A percentile compares a stretch with the other conserved stretches of the same genome.
phyloP scores from a whole-genome alignment of 2,888 invertebrate species.

The Phoenoteleia sp. region DNA sequence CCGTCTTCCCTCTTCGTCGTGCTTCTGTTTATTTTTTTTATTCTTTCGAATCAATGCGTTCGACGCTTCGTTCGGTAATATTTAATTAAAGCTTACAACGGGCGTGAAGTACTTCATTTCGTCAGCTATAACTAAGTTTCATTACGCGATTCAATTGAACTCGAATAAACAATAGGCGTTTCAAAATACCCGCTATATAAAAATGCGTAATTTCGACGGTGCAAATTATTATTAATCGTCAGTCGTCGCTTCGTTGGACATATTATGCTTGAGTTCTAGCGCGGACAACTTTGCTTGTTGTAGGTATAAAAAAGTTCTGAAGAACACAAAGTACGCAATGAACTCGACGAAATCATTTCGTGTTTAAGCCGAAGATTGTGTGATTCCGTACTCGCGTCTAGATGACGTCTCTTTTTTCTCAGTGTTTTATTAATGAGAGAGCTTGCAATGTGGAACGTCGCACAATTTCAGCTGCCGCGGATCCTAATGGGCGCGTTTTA shows the following conservation, averaged over 20 bases:
- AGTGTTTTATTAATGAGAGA: conserved; percentile 25
- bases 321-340: conserved; percentile 11
- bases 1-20: no score
- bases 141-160: conserved; percentile 6
- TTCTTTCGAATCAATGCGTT: not conserved
- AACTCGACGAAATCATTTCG: not conserved
- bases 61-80: not conserved
- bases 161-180: conserved; percentile 11
- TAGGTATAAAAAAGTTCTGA: conserved; percentile 2
- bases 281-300: not conserved
- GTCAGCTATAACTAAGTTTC: not conserved
- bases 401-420: conserved; percentile 42
- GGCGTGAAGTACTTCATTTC: conserved; percentile 5
- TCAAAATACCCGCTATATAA: conserved; percentile 14
- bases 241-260: conserved; percentile 44
- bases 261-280: conserved; percentile 3
- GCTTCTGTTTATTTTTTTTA: not conserved
- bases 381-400: no score
- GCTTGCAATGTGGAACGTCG: conserved; percentile 16
- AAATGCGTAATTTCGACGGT: conserved; percentile 8
- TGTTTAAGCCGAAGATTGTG: conserved; percentile 9
- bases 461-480: not conserved
- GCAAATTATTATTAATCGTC: conserved; percentile 24
- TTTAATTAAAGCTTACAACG: conserved; percentile 15
- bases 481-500: not conserved